Evolutionary conservation across 2,797 vertebrate genomes (phyloP), one percentile per base, ranked within the genome.

Genomic region (Sylvilagus floridanus): DNA sequence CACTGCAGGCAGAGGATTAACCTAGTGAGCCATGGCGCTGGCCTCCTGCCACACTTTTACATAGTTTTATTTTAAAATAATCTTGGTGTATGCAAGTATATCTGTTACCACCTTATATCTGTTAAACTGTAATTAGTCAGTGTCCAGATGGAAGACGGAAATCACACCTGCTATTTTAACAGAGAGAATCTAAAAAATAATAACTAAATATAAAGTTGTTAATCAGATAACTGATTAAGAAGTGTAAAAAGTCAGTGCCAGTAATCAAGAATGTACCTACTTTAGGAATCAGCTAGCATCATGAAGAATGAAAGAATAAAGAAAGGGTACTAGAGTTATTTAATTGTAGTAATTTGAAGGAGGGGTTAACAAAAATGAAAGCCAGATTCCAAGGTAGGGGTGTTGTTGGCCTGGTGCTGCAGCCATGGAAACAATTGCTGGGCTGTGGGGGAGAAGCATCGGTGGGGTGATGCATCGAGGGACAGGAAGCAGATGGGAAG

Each of bases 21-120:
- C 42, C 42, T 42, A 42, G 42, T 42, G 42, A 42, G 42, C 42
- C 7, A 5, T 42, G 42, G 42, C 42, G 7, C 42, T 1, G 42
- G 42, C 42, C 42, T 14, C 28, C 52, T 63, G 37, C 8, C 28
- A 24, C 26, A 79, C 11, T 89, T 95, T 57, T 37, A 66, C n/a
- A 32, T 60, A 77, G 30, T 76, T 72, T 86, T 92, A 86, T 73
- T 94, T 90, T 50, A 77, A 77, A 65, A 24, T 21, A 47, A 32
- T 83, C 19, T 65, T 62, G 9, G 52, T 11, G 4, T n/a, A 35
- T 9, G 24, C 22, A 9, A 9, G 13, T 79, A 84, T 84, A 69
- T 69, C 30, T 35, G 32, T 78, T 73, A 6, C 6, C n/a, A 79
- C 12, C 63, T 57, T 68, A 32, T 69, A 19, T 75, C 22, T 54